Conservation (phyloP, 1,140 invertebrate genomes). For the Semibalanus balanoides region DNA sequence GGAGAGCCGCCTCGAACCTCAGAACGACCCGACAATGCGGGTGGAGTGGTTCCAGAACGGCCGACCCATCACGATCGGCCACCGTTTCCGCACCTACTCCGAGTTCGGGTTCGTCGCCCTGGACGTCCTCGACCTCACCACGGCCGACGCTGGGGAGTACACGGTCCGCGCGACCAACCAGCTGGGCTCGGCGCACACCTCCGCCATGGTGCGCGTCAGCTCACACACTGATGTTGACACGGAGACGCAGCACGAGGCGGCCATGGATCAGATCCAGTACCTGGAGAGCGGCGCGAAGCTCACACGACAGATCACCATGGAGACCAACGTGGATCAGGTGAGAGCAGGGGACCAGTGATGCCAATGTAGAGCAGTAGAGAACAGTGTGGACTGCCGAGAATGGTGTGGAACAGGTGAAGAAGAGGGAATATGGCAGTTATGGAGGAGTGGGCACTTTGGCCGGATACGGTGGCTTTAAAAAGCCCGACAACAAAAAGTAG, state of each 20-base stretch:
- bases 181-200: slow-evolving; percentile 79
- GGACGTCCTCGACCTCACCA: slow-evolving; percentile 72
- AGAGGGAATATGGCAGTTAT: no score
- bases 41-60: slow-evolving; percentile 97
- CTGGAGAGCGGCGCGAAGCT: slow-evolving; percentile 72
- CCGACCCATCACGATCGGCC: slow-evolving; percentile 45
- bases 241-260: slow-evolving; percentile 87
- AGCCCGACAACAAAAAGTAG: no score
- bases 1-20: slow-evolving; percentile 80
- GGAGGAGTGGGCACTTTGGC: no score
- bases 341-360: neutral
- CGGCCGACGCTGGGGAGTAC: slow-evolving; percentile 83
- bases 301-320: slow-evolving; percentile 41
- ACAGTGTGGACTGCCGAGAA: no score
- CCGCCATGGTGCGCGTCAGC: slow-evolving; percentile 65
- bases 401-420: no score
- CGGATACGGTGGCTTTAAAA: no score
- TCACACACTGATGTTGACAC: slow-evolving; percentile 71
- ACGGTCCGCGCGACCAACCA: slow-evolving; percentile 84
- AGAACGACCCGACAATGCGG: slow-evolving; percentile 86
- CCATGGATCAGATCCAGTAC: slow-evolving; percentile 84
- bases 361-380: no score
- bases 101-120: slow-evolving; percentile 86
- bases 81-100: slow-evolving; percentile 84
- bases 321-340: slow-evolving; percentile 27